phyloP scores from a whole-genome alignment of 1,140 invertebrate species.

The Pogonognathellus flavescens region DNA sequence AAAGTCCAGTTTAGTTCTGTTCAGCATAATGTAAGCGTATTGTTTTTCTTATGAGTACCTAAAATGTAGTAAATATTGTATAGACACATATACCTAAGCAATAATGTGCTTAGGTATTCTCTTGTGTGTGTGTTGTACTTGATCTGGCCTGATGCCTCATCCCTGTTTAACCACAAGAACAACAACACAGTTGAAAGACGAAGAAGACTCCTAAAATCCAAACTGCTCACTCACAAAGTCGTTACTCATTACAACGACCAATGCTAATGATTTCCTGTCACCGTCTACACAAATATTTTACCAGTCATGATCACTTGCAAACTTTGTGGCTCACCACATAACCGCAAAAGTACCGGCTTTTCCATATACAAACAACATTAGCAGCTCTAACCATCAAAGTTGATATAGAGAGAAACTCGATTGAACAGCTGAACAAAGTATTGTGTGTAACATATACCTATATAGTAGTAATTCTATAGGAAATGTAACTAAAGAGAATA shows the following conservation, averaged over 20 bases:
- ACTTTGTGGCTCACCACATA: constrained; percentile 38
- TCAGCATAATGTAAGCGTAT: too few species aligned
- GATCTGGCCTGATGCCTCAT: constrained; percentile 3
- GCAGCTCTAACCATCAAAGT: neutral
- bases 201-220: constrained; percentile 42
- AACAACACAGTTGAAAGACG: neutral
- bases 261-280: constrained; percentile 48
- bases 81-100: neutral
- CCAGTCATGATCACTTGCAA: constrained; percentile 46
- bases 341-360: constrained; percentile 42
- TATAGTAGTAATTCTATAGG: neutral
- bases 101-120: neutral
- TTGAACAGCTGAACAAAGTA: neutral
- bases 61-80: too few species aligned
- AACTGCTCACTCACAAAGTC: constrained; percentile 30
- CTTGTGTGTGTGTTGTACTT: neutral
- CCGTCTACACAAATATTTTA: constrained; percentile 49
- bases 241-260: constrained; percentile 42
- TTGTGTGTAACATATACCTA: neutral
- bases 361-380: constrained; percentile 25
- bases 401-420: neutral
- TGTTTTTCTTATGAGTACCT: too few species aligned
- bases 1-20: too few species aligned
- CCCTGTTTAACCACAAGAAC: neutral
- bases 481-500: neutral